These are phyloP conservation scores for Molossus alvarezi DNA, from an alignment of 2,797 vertebrate genomes.

Conservation along the genomic window DNA sequence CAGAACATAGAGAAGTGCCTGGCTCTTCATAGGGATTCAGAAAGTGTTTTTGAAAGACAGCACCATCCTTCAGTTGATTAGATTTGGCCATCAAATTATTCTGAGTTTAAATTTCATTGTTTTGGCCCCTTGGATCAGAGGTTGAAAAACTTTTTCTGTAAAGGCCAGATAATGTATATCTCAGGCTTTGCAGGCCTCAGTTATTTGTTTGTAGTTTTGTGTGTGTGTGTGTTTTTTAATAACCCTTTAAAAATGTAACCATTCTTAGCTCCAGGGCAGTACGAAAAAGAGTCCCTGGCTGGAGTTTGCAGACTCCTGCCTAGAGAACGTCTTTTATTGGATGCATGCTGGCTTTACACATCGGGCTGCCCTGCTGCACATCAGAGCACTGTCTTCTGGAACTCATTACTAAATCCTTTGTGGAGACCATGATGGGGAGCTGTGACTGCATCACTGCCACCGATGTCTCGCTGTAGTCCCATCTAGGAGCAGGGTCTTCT, in stretches of 20 bases:
- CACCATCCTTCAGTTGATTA: background rate
- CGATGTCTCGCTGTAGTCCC: background rate
- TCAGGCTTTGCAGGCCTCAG: background rate
- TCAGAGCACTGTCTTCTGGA: fast-evolving
- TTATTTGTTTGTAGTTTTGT: background rate
- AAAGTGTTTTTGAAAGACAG: background rate
- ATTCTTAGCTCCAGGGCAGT: background rate
- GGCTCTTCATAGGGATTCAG: background rate
- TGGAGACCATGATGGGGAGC: fast-evolving
- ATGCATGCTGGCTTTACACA: fast-evolving
- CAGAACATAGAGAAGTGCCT: background rate
- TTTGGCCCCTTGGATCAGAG: background rate
- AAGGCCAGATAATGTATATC: background rate
- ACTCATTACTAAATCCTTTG: background rate
- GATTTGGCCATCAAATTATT: too few species aligned
- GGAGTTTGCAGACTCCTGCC: fast-evolving
- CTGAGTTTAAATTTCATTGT: background rate
- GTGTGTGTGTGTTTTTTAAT: background rate
- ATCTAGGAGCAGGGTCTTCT: background rate
- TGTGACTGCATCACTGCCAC: too few species aligned
- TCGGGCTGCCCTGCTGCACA: fast-evolving
- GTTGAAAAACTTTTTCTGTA: background rate
- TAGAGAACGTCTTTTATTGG: background rate
- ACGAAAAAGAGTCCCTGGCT: background rate
- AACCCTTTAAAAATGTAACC: background rate